These are phyloP conservation scores for Euwallacea fornicatus DNA, from an alignment of 1,140 invertebrate genomes.

Conservation along the genomic window DNA sequence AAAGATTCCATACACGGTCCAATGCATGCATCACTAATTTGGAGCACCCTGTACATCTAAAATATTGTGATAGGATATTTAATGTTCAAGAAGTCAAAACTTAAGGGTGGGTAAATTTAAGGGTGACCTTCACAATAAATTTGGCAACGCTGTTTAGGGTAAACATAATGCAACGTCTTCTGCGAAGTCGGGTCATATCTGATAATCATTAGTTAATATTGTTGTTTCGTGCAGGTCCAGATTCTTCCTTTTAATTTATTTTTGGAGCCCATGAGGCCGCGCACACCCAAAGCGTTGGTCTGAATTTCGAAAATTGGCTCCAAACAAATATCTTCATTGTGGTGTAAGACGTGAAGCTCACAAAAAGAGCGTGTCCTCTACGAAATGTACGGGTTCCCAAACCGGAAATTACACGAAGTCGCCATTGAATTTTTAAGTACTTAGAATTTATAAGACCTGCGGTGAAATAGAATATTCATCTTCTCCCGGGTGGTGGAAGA, in stretches of 20 bases:
- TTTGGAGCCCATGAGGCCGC: background rate
- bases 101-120: too few species aligned
- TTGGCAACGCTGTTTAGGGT: constrained; percentile 18
- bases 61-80: too few species aligned
- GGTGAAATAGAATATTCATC: constrained; percentile 17
- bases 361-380: constrained; percentile 10
- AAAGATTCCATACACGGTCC: too few species aligned
- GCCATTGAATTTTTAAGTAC: constrained; percentile 11
- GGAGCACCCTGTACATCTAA: too few species aligned
- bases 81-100: too few species aligned
- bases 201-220: constrained; percentile 36
- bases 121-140: background rate
- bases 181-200: constrained; percentile 28
- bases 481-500: constrained; percentile 4
- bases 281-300: background rate
- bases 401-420: constrained; percentile 17
- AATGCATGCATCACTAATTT: too few species aligned
- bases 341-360: too few species aligned
- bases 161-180: constrained; percentile 27
- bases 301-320: background rate
- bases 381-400: background rate
- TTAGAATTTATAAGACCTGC: constrained; percentile 1
- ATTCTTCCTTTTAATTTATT: constrained; percentile 27
- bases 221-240: constrained; percentile 35
- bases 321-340: background rate